Base-by-base conservation (phyloP, 2,113 vertebrate genomes). In the Puntigrus tetrazona region DNA sequence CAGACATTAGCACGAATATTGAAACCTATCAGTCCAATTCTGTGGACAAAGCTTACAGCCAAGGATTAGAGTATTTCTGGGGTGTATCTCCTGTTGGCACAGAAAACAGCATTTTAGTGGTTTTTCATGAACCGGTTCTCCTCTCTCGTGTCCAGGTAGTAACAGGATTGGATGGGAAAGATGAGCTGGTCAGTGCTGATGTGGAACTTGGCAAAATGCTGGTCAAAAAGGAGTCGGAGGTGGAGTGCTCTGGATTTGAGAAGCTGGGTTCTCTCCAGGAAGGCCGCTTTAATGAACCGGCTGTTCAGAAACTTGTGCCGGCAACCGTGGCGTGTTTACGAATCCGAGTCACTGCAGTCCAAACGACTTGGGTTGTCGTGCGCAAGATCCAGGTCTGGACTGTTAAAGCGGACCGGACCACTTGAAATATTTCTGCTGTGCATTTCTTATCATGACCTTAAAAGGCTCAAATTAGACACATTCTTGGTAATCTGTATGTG, bases 321-420 rank as follows among this genome's bases (percentile, higher is more conserved):
- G 20, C 85, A 18, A 16, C 91, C 0, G 89, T 94, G 5, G 91
- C 91, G 0, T 98, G 96, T 0, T 78, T 98, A 57, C 91, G 92
- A 82, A 93, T 99, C 38, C 73, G 63, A 7, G 92, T 97, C 10
- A 95, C 94, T 0, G 88, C 9, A 0, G 78, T 34, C 4, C 97
- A 97, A 85, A 87, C 87, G 0, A 91, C 94, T n/a, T 95, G 95
- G 94, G 86, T 96, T 6, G 90, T 96, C 81, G 94, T 97, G 81
- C 87, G 11, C 8, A 95, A 90, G 85, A 93, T 98, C 13, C 84
- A 84, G 55, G 63, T 89, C 34, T 89, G 88, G 88, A 78, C 78
- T 5, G 55, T 27, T 65, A 75, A 75, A 18, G 3, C 18, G n/a
- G 29, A 50, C 43, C 31, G n/a, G 31, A 65, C 8, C 4, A 31